Evolutionary conservation across 2,888 invertebrate species (phyloP), one percentile per base, ranked within the genome.

Genomic region (Onchidella celtica): DNA sequence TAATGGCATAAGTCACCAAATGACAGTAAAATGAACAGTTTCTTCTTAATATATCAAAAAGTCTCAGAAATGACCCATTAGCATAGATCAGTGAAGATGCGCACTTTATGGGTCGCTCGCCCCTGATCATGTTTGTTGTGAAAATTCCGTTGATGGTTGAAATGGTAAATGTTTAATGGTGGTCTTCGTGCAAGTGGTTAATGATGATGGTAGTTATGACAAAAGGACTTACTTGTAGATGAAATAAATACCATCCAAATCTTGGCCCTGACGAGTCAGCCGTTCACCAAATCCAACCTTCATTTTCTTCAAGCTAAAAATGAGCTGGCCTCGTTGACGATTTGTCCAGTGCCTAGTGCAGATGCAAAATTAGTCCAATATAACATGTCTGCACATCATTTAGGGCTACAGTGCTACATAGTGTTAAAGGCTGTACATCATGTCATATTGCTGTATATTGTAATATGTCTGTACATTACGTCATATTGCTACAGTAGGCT

Each of bases 301-400:
- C 77, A 90, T 89, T 55, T 90, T 90, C 70, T 89, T 89, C 38
- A 93, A 80, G 40, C 92, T 91, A 83, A 93, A 92, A 34, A 90
- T 89, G 61, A 93, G 83, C 80, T 91, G 88, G 76, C 91, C 92
- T 84, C 88, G 89, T 86, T 91, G 90, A 78, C 89, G 89, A 0
- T 89, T 83, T 0, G 91, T 85, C 92, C 92, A 92, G 27, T 85
- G 81, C 38, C 85, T 72, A n/a, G 59, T 3, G 27, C 17, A 17
- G 17, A 61, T 3, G n/a, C 29, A 17, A n/a, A 32, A 32, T 9
- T 17, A 2, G 34, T 17, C 11, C 17, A 65, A 65, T 27, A 65
- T 6, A 27, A 65, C 24, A 21, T 59, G 24, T 21, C 24, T 21
- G 11, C 4, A 4, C 59, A n/a, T n/a, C 17, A 59, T 59, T n/a